Evolutionary conservation across 2,888 invertebrate genomes (phyloP), one percentile per base, ranked within the genome.

Genomic region (Diloba caeruleocephala): DNA sequence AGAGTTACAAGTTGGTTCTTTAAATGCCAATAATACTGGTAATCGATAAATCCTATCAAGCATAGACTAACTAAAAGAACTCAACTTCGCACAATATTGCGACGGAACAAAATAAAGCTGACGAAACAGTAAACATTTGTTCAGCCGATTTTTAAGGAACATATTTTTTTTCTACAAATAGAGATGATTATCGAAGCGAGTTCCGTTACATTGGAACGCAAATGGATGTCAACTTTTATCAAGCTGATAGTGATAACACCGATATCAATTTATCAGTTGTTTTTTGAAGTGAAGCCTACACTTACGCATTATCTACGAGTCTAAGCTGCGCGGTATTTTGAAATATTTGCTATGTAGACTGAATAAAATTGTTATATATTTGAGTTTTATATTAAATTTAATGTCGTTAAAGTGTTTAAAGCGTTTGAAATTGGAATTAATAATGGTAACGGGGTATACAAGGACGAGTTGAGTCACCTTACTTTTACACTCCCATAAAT

Each of bases 261-360:
- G 59, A 53, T 78, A 79, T 77, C 69, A 66, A 51, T 54, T 79
- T 79, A 79, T 79, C 80, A 76, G 62, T 79, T 80, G 80, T 80
- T 80, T 80, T 74, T 72, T 66, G 60, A 68, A 73, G 64, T 56
- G 64, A 59, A 71, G 52, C 53, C 58, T 66, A 60, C 61, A 65
- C 57, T 67, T 52, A 65, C 53, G 43, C 43, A 44, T 53, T 67
- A 70, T 61, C 58, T 42, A 34, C 21, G 37, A 41, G 53, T 51
- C 48, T 39, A 39, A 43, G 50, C 26, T 42, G 48, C 33, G 48
- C 15, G 49, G 19, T 50, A 25, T 56, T 56, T 55, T 37, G 51
- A 54, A 54, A 43, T 49, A 31, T 21, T 21, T 7, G 7, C 21
- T 21, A 7, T 1, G 21, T 21, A 29, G 2, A 7, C 13, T 10